A percentile compares a stretch with the other conserved stretches of the same genome.
Conservation (phyloP, 2,797 vertebrate genomes). For the Macrochelys suwanniensis region DNA sequence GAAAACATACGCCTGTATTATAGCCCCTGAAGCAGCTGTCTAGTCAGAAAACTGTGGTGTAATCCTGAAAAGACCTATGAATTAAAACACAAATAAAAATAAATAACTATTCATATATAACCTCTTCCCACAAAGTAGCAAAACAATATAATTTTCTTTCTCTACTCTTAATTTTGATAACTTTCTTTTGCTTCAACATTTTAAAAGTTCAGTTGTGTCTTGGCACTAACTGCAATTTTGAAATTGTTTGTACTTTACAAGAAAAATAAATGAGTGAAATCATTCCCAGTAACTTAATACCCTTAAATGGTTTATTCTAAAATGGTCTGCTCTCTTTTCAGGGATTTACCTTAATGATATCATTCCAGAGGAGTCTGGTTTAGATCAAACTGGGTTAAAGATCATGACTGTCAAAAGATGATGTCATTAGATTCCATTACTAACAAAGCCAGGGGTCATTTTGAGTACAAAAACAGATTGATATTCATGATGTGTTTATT, state of each 20-base stretch:
- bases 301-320: conserved; percentile 72
- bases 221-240: conserved; percentile 39
- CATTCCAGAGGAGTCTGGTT: conserved; percentile 84
- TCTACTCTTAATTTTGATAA: neutral
- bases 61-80: neutral
- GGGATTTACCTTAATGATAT: conserved; percentile 86
- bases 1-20: neutral
- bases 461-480: conserved; percentile 76
- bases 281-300: conserved; percentile 82
- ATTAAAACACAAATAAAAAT: neutral
- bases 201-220: conserved; percentile 26
- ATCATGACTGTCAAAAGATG: conserved; percentile 83
- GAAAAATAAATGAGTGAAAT: conserved; percentile 72
- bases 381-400: conserved; percentile 87
- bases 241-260: conserved; percentile 60
- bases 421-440: conserved; percentile 84
- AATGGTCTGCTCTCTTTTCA: conserved; percentile 73
- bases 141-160: neutral
- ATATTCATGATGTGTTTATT: conserved; percentile 76
- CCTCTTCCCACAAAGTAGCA: neutral
- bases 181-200: neutral
- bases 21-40: neutral
- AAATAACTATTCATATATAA: neutral
- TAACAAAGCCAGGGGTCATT: conserved; percentile 81
- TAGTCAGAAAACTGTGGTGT: neutral